These are phyloP conservation scores for Ephydatia muelleri DNA, from an alignment of 37 sponge, comb jelly and placozoan genomes.

Conservation along the genomic window DNA sequence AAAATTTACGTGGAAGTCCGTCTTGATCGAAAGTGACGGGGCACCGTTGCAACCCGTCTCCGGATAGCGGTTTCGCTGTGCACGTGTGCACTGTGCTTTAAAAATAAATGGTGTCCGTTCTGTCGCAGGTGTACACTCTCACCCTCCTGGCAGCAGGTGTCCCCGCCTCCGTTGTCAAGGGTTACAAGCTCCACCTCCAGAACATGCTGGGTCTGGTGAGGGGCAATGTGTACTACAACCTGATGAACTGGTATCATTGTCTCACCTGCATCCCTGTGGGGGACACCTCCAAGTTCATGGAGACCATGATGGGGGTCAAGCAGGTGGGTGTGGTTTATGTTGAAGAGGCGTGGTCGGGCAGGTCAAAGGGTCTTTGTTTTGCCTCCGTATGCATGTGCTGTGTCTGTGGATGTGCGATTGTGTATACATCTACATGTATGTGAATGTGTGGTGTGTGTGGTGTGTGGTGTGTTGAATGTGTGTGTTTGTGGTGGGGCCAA, in stretches of 20 bases:
- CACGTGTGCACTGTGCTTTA: no score
- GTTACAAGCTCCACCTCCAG: slow-evolving; percentile 58
- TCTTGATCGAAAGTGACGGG: no score
- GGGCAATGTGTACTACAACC: slow-evolving; percentile 91
- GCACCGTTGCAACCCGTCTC: no score
- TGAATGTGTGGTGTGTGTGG: no score
- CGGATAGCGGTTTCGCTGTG: no score
- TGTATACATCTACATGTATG: no score
- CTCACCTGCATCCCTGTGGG: slow-evolving; percentile 71
- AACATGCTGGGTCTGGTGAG: slow-evolving; percentile 88
- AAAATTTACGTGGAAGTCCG: no score
- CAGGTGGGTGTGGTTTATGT: slow-evolving; percentile 46
- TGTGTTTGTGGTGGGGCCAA: no score
- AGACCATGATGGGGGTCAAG: slow-evolving; percentile 95
- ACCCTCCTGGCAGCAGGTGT: slow-evolving; percentile 70
- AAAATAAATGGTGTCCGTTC: neutral
- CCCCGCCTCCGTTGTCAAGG: slow-evolving; percentile 45
- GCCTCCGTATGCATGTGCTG: neutral
- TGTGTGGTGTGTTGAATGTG: no score
- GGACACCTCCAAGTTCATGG: slow-evolving; percentile 87
- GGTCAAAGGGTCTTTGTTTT: neutral
- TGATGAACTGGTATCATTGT: slow-evolving; percentile 89
- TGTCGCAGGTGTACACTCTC: slow-evolving; percentile 73
- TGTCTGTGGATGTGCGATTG: no score
- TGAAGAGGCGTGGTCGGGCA: no score